Conservation (phyloP, 1,140 invertebrate genomes). For the Anagrus nilaparvatae region DNA sequence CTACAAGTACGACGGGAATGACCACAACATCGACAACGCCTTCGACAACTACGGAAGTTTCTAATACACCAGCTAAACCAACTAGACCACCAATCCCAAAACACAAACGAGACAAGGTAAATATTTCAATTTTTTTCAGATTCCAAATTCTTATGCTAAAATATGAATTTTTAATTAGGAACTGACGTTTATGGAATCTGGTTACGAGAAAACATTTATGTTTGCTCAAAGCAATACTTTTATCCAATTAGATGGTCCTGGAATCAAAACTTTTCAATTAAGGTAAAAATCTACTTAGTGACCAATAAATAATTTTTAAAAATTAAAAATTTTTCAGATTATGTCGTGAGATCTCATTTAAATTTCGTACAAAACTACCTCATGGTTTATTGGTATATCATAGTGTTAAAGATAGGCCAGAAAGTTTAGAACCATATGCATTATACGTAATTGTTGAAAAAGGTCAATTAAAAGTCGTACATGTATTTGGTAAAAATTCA, state of each 20-base stretch:
- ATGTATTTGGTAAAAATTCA: slow-evolving; percentile 75
- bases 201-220: slow-evolving; percentile 70
- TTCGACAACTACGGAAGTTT: slow-evolving; percentile 33
- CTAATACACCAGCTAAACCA: slow-evolving; percentile 34
- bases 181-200: slow-evolving; percentile 71
- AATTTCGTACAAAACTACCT: slow-evolving; percentile 74
- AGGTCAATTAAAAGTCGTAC: slow-evolving; percentile 80
- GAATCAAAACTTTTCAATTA: slow-evolving; percentile 76
- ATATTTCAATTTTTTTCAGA: neutral
- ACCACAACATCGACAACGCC: slow-evolving; percentile 36
- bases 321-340: slow-evolving; percentile 45
- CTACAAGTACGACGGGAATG: slow-evolving; percentile 37
- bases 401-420: slow-evolving; percentile 71
- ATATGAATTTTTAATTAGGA: slow-evolving; percentile 37
- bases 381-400: slow-evolving; percentile 81
- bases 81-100: slow-evolving; percentile 53
- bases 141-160: neutral
- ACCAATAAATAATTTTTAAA: neutral
- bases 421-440: slow-evolving; percentile 68
- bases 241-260: slow-evolving; percentile 75
- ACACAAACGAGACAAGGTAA: slow-evolving; percentile 52
- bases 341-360: slow-evolving; percentile 77
- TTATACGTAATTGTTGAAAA: slow-evolving; percentile 83
- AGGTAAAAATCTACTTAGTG: slow-evolving; percentile 47
- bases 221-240: slow-evolving; percentile 79